Evolutionary conservation across 2,888 invertebrate species (phyloP), one percentile per base, ranked within the genome.

Genomic region (Tholera decimalis): DNA sequence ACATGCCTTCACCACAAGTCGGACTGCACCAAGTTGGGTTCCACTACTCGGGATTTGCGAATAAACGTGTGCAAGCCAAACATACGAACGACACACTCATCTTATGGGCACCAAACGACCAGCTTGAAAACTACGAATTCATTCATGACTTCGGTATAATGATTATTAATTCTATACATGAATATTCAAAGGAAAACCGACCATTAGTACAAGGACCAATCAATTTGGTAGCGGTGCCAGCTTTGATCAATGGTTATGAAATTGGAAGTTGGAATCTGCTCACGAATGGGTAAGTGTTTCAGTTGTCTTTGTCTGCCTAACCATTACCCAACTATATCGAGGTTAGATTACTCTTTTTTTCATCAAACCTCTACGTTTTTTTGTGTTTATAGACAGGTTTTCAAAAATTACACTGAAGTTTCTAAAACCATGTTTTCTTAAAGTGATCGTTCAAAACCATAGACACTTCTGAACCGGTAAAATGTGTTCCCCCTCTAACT

Each of bases 201-300:
- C 85, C 91, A 6, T 68, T 95, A 22, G 83, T 91, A 37, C 85
- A 88, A 63, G 93, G 92, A 4, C 91, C 93, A 1, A 95, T 95
- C 39, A 94, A 95, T 84, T 79, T 95, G 28, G 85, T 94, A 0
- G 88, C 93, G 0, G 90, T 94, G 3, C 95, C 95, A 0, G 77
- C 82, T 2, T 77, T 85, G 11, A 69, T 94, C 60, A 85, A 89
- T 73, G 91, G 92, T 2, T 95, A 93, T 79, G 94, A 94, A 72
- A 84, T 91, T 51, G 90, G 89, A 3, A 93, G 93, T 66, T 95
- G 94, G 94, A 93, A 92, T 86, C 84, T 94, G 49, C 82, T 94
- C 44, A 93, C 93, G n/a, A 93, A 92, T 73, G 90, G 92, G 94
- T 94, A 79, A 89, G 92, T 84, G 22, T 50, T 53, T 53, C 22